Evolutionary conservation across 2,113 vertebrate species (phyloP).

Genomic region (Quiscalus mexicanus): DNA sequence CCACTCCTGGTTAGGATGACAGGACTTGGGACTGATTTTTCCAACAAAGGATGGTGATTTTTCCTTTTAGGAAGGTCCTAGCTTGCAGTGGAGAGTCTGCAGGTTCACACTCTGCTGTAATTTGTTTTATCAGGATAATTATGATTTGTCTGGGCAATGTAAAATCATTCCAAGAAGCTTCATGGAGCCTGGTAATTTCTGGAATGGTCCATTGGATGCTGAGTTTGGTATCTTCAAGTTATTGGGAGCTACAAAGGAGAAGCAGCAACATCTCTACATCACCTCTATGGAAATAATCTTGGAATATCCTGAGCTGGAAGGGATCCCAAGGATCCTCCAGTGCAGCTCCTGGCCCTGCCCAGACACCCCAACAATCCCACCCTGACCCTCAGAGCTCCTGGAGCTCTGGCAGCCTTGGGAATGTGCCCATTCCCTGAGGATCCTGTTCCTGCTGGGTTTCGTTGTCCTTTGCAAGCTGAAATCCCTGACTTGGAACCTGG

Average conservation of each 20-base stretch:
- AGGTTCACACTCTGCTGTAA: not conserved
- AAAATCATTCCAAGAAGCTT: not conserved
- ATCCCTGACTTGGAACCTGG: rapidly evolving
- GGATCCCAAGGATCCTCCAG: not conserved
- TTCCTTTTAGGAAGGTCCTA: not conserved
- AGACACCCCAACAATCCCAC: not conserved
- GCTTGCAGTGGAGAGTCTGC: not conserved
- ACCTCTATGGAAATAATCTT: not conserved
- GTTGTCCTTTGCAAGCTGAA: not conserved
- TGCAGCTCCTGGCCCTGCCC: not conserved
- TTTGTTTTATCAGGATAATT: not conserved
- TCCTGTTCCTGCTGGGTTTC: not conserved
- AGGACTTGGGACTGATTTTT: not conserved
- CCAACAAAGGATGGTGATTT: rapidly evolving
- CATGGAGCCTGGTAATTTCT: not conserved
- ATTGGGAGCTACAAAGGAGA: rapidly evolving
- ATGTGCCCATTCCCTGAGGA: not conserved
- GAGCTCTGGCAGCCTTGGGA: not conserved
- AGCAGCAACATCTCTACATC: rapidly evolving
- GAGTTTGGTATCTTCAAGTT: not conserved
- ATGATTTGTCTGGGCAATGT: rapidly evolving
- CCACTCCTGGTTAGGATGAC: not conserved
- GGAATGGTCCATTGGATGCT: not conserved
- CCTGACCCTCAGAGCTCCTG: not conserved
- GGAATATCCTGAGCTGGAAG: not conserved